A percentile compares a stretch with the other conserved stretches of the same genome.
Evolutionary conservation across 1,140 invertebrate species (phyloP).

Genomic region (Bombus superbus): DNA sequence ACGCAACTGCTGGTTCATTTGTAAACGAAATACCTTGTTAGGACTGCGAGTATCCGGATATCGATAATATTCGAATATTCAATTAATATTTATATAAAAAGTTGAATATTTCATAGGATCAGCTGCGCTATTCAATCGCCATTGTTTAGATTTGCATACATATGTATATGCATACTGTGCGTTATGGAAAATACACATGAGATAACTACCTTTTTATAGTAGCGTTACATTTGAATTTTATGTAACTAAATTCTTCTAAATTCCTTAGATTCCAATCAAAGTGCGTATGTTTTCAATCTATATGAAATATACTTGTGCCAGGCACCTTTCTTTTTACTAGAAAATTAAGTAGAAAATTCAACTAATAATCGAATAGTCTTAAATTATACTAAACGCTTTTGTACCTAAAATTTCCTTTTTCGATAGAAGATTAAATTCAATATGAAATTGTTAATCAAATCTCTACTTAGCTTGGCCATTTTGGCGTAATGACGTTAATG

Average conservation of each 20-base stretch:
- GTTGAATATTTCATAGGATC: neutral
- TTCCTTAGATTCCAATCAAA: too few species aligned
- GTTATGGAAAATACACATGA: neutral
- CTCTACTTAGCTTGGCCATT: too few species aligned
- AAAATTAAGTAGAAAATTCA: neutral
- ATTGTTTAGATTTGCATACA: neutral
- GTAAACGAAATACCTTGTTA: constrained; percentile 1
- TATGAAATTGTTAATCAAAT: too few species aligned
- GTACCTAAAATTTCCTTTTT: neutral
- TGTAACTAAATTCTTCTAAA: too few species aligned
- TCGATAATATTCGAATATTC: constrained; percentile 22
- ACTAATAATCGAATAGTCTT: neutral
- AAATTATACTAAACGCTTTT: too few species aligned
- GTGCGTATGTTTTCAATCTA: too few species aligned
- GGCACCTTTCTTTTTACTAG: too few species aligned
- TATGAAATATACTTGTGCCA: too few species aligned
- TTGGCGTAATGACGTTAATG: too few species aligned
- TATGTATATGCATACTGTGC: neutral
- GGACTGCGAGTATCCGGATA: constrained; percentile 15
- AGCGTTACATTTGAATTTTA: too few species aligned
- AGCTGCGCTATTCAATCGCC: too few species aligned
- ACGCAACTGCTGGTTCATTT: constrained; percentile 28
- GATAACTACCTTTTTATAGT: neutral
- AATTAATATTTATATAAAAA: neutral
- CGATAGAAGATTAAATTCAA: neutral